Evolutionary conservation across 2,888 invertebrate species (phyloP).

Genomic region (Gymnoscelis rufifasciata): DNA sequence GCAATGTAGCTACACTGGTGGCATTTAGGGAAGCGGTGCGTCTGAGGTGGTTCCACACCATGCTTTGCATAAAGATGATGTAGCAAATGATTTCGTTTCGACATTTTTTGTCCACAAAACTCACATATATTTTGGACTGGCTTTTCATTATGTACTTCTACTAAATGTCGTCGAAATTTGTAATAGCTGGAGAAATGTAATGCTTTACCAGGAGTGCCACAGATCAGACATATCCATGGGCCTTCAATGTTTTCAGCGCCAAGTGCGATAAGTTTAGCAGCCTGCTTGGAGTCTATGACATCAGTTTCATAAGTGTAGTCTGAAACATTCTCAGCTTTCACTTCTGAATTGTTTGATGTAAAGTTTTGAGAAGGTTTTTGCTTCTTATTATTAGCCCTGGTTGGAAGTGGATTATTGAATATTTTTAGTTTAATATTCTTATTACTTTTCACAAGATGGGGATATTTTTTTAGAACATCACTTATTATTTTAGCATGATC

Average conservation of each 20-base stretch:
- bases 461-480: slow-evolving; percentile 92
- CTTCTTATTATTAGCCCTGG: slow-evolving; percentile 39
- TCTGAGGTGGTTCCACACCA: slow-evolving; percentile 85
- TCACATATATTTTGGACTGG: slow-evolving; percentile 89
- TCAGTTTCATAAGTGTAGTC: slow-evolving; percentile 68
- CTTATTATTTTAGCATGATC: slow-evolving; percentile 93
- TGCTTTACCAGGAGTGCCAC: slow-evolving; percentile 83
- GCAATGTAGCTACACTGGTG: slow-evolving; percentile 86
- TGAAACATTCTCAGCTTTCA: slow-evolving; percentile 37
- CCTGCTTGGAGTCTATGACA: slow-evolving; percentile 80
- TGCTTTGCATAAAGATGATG: slow-evolving; percentile 91
- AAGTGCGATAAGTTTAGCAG: slow-evolving; percentile 78
- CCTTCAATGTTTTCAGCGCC: slow-evolving; percentile 83
- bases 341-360: no score
- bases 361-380: slow-evolving; percentile 26
- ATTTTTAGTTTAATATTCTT: slow-evolving; percentile 93
- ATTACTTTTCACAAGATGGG: slow-evolving; percentile 90
- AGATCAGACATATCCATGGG: slow-evolving; percentile 90
- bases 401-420: slow-evolving; percentile 77
- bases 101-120: slow-evolving; percentile 88
- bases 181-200: slow-evolving; percentile 88
- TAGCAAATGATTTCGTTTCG: slow-evolving; percentile 84
- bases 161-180: slow-evolving; percentile 88
- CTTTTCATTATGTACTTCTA: slow-evolving; percentile 87
- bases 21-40: slow-evolving; percentile 88